These are phyloP conservation scores for Cephus cinctus DNA, from an alignment of 1,140 invertebrate species.

Conservation along the genomic window DNA sequence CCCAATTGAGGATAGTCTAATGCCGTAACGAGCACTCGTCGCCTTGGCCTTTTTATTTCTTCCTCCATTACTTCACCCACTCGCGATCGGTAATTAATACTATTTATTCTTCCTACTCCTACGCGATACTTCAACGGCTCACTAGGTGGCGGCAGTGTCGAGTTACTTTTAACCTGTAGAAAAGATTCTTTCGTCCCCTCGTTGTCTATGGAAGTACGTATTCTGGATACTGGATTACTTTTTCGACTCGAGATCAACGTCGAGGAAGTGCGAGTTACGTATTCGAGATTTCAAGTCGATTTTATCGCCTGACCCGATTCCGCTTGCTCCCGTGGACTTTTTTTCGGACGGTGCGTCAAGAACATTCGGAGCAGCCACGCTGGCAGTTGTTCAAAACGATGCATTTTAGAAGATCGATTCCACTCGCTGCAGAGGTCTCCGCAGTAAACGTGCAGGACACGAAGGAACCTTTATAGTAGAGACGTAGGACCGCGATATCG, in stretches of 20 bases:
- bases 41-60: too few relatives aligned
- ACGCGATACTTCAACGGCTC: too few relatives aligned
- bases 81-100: too few relatives aligned
- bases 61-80: too few relatives aligned
- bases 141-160: too few relatives aligned
- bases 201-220: too few relatives aligned
- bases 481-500: constrained; percentile 2
- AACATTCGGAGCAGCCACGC: constrained; percentile 17
- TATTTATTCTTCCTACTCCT: too few relatives aligned
- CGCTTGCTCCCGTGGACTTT: neutral
- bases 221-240: neutral
- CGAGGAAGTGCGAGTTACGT: neutral
- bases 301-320: neutral
- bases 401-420: constrained; percentile 29
- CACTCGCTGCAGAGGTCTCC: too few relatives aligned
- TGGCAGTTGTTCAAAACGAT: constrained; percentile 29
- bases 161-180: too few relatives aligned
- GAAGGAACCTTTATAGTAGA: neutral
- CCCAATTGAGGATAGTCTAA: too few relatives aligned
- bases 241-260: neutral
- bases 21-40: too few relatives aligned
- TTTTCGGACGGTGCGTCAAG: neutral
- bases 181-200: neutral
- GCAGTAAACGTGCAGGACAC: too few relatives aligned
- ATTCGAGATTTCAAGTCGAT: constrained; percentile 2